Conservation (phyloP, 2,797 vertebrate genomes). For the Neostethus bicornis region DNA sequence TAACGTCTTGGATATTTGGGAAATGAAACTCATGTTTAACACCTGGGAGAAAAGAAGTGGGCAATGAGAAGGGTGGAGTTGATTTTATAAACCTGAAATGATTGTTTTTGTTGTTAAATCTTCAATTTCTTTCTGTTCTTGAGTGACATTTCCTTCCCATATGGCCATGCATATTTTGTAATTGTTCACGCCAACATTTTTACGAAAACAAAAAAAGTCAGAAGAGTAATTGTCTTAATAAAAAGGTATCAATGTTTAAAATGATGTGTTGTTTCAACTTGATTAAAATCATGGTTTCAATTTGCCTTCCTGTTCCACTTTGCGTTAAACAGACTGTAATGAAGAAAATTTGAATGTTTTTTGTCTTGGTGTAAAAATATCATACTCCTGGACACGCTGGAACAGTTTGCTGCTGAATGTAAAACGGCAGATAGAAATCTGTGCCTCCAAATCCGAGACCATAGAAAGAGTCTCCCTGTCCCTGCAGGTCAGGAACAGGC, state of each 20-base stretch:
- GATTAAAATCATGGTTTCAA: slow-evolving; percentile 15
- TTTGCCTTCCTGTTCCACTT: slow-evolving; percentile 33
- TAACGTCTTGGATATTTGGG: slow-evolving; percentile 71
- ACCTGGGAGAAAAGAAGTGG: slow-evolving; percentile 70
- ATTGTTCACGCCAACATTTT: slow-evolving; percentile 98
- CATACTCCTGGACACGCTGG: slow-evolving; percentile 37
- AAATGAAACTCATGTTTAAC: slow-evolving; percentile 78
- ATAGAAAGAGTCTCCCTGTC: too few species aligned
- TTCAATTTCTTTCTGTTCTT: slow-evolving; percentile 89
- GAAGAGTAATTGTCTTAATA: slow-evolving; percentile 99
- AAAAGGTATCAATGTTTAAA: slow-evolving; percentile 98
- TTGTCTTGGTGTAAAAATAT: slow-evolving; percentile 26
- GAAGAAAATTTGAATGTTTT: slow-evolving; percentile 30
- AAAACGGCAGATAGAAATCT: too few species aligned
- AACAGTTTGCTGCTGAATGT: too few species aligned
- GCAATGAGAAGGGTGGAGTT: slow-evolving; percentile 41
- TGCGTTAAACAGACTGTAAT: slow-evolving; percentile 15
- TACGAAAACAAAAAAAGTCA: slow-evolving; percentile 92
- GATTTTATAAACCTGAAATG: slow-evolving; percentile 79
- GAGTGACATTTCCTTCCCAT: slow-evolving; percentile 88
- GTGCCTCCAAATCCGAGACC: too few species aligned
- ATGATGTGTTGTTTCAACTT: slow-evolving; percentile 44
- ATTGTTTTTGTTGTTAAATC: slow-evolving; percentile 86
- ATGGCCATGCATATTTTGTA: slow-evolving; percentile 97
- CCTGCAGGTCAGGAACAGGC: too few species aligned